Base-by-base conservation (phyloP, 1,140 invertebrate genomes). In the Euwallacea fornicatus region DNA sequence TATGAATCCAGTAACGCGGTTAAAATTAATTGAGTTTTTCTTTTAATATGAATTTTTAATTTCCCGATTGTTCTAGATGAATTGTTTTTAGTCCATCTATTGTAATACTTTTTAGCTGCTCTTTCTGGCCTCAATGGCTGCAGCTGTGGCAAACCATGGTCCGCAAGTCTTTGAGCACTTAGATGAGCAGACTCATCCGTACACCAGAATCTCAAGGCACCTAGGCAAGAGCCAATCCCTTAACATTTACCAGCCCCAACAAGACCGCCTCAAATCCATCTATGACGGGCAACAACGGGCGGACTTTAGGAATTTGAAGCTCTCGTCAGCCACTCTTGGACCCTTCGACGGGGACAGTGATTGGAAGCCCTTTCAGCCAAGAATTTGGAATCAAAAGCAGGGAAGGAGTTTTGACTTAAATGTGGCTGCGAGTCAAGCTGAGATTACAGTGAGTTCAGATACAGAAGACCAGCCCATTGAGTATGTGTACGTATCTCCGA, bases 121-220 rank as follows among this genome's bases (percentile, higher is more conserved):
- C 21, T 33, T 33, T 4, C 21, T 33, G 1, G 21, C 4, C 4
- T 1, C 21, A 33, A 33, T 33, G 4, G 21, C 21, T 33, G 21
- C 21, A 33, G 21, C 21, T 4, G 21, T 46, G 7, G 42, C 46
- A 8, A 69, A 43, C 47, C 71, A 73, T 33, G 55, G 56, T 16
- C 76, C 74, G 11, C 61, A 76, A 71, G 78, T 79, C 10, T 63
- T 77, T 41, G 78, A 78, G 74, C 56, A 73, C 8, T 46, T 72
- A 44, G 53, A 71, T 42, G 77, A 78, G 16, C 10, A 43, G 11
- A 33, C 46, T 21, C 50, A 13, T 42, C 70, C 69, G 63, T 58
- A 66, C 13, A 9, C 63, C 42, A 59, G 76, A 74, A 66, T 41
- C 42, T 54, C 61, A 41, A 68, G 74, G 59, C 60, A 75, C 53